A percentile compares a stretch with the other conserved stretches of the same genome.
phyloP scores from a whole-genome alignment of 2,113 vertebrate species.

The Spea multiplicata region DNA sequence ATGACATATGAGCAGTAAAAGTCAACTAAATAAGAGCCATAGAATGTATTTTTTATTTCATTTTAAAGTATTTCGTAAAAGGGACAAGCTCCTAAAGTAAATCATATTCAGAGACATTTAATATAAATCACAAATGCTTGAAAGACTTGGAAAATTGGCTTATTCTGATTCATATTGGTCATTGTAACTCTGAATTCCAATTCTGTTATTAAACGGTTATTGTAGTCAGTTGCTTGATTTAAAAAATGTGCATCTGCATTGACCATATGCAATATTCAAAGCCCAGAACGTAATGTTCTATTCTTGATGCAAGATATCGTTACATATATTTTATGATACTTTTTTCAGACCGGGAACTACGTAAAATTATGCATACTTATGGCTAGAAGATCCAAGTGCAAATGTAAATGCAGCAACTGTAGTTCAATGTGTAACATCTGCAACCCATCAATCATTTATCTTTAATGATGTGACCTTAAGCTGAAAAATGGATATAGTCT shows the following conservation, averaged over 20 bases:
- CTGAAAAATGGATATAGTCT: neutral
- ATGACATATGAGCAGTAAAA: neutral
- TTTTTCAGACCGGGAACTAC: constrained; percentile 14
- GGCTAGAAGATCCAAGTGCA: constrained; percentile 13
- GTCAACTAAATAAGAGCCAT: constrained; percentile 11
- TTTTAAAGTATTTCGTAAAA: constrained; percentile 45
- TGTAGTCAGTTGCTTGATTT: constrained; percentile 34
- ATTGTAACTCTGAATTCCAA: constrained; percentile 33
- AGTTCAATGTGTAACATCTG: neutral
- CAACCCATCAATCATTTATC: constrained; percentile 11
- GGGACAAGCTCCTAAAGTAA: constrained; percentile 29
- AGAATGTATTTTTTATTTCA: constrained; percentile 34
- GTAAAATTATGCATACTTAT: constrained; percentile 20
- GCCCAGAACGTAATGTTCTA: constrained; percentile 27
- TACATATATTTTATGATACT: constrained; percentile 40
- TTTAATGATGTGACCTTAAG: constrained; percentile 23
- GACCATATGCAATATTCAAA: constrained; percentile 43
- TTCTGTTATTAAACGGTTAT: constrained; percentile 42
- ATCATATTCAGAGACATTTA: constrained; percentile 39
- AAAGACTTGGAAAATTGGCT: constrained; percentile 44
- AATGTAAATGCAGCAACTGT: constrained; percentile 3
- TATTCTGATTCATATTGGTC: constrained; percentile 42
- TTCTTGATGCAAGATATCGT: constrained; percentile 35
- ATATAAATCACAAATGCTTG: constrained; percentile 45
- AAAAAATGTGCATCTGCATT: constrained; percentile 23